Conservation (phyloP, 2,113 vertebrate species). For the Leuciscus idus region DNA sequence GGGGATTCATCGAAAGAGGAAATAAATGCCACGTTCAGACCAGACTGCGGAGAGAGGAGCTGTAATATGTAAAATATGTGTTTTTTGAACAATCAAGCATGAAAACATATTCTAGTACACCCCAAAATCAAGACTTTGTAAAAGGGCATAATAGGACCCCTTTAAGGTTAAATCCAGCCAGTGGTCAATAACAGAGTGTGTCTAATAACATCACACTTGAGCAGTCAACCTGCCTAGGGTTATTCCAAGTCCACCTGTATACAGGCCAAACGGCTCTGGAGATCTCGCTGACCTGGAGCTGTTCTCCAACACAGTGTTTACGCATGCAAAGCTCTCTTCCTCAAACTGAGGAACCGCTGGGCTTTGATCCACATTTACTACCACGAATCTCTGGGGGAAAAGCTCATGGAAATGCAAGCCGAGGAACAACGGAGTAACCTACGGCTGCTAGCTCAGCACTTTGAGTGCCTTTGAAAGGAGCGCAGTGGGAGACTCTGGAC, state of each 20-base stretch:
- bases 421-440: constrained; percentile 12
- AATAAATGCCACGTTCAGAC: no score
- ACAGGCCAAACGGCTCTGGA: constrained; percentile 19
- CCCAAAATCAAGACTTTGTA: no score
- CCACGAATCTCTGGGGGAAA: background rate
- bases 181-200: background rate
- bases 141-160: no score
- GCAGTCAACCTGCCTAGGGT: background rate
- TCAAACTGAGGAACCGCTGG: constrained; percentile 6
- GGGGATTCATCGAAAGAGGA: no score
- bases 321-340: constrained; percentile 17
- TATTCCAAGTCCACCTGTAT: constrained; percentile 23
- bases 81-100: no score
- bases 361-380: constrained; percentile 48
- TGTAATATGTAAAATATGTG: no score
- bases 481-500: constrained; percentile 32
- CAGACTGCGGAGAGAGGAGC: no score
- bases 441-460: constrained; percentile 35
- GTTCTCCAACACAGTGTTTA: background rate
- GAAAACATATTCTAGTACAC: no score
- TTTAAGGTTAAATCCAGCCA: background rate
- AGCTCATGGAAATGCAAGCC: constrained; percentile 23
- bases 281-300: background rate
- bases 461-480: constrained; percentile 4
- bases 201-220: background rate